These are phyloP conservation scores for Ectropis grisescens DNA, from an alignment of 1,140 invertebrate genomes.

Conservation along the genomic window DNA sequence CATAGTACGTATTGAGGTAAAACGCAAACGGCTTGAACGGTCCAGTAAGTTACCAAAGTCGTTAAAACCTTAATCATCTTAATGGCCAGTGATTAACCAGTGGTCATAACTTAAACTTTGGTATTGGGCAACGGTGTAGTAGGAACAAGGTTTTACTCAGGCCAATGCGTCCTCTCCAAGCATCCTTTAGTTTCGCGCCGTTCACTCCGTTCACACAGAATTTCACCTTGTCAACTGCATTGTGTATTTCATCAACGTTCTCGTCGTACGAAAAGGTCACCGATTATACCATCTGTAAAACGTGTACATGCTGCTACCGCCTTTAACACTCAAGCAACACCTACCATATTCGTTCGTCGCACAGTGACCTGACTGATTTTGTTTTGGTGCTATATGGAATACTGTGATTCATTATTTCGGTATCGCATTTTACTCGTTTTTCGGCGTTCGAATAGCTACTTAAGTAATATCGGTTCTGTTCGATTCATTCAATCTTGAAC, in stretches of 20 bases:
- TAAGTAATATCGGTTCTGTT: too few species aligned
- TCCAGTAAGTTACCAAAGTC: too few species aligned
- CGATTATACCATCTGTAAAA: constrained; percentile 13
- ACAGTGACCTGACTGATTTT: too few species aligned
- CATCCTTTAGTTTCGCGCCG: constrained; percentile 25
- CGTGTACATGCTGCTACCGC: constrained; percentile 5
- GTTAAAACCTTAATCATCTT: too few species aligned
- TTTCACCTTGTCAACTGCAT: constrained; percentile 38
- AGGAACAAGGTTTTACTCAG: constrained; percentile 16
- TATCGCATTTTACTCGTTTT: background rate
- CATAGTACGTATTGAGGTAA: too few species aligned
- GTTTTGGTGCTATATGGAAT: too few species aligned
- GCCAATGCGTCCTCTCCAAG: constrained; percentile 24
- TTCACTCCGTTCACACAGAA: constrained; percentile 38
- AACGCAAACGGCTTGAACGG: too few species aligned
- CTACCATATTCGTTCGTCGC: constrained; percentile 4
- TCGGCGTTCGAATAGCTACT: too few species aligned
- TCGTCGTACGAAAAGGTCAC: constrained; percentile 14
- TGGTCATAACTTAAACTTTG: too few species aligned
- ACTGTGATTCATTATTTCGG: constrained; percentile 1
- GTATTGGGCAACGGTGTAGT: constrained; percentile 12
- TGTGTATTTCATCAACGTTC: constrained; percentile 20
- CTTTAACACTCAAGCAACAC: constrained; percentile 8
- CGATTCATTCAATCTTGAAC: too few species aligned
- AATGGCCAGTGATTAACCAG: too few species aligned